Conservation (phyloP, 1,140 invertebrate genomes). For the Aphelinus certus region DNA sequence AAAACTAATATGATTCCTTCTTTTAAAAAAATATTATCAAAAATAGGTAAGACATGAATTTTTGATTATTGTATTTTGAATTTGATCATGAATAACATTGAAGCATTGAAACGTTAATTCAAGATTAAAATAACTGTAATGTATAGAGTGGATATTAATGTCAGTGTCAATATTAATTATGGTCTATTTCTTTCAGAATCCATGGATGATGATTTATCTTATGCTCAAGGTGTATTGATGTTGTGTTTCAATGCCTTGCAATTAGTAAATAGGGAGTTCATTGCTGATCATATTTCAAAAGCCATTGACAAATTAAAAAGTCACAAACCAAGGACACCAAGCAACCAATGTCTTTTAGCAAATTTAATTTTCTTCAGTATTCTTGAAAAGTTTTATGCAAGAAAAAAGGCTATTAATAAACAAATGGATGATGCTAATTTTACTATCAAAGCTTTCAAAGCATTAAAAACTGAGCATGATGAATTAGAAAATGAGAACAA, state of each 20-base stretch:
- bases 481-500: conserved; percentile 37
- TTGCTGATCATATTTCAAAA: conserved; percentile 45
- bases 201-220: conserved; percentile 41
- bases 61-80: not conserved
- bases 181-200: conserved; percentile 12
- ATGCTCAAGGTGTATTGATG: conserved; percentile 48
- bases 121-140: no score
- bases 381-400: conserved; percentile 44
- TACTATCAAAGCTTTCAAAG: conserved; percentile 43
- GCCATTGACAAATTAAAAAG: conserved; percentile 44
- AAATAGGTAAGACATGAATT: no score
- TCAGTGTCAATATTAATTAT: not conserved
- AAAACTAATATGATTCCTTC: not conserved
- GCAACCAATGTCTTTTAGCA: conserved; percentile 43
- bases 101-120: no score
- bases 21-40: not conserved
- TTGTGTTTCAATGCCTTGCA: conserved; percentile 50
- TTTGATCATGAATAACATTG: not conserved
- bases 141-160: no score
- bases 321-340: conserved; percentile 13
- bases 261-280: conserved; percentile 35
- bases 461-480: conserved; percentile 26
- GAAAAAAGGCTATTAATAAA: conserved; percentile 43
- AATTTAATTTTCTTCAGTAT: conserved; percentile 55
- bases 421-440: conserved; percentile 51